These are phyloP conservation scores for Thalassaphorura encarpata DNA, from an alignment of 1,140 invertebrate genomes.

Conservation along the genomic window DNA sequence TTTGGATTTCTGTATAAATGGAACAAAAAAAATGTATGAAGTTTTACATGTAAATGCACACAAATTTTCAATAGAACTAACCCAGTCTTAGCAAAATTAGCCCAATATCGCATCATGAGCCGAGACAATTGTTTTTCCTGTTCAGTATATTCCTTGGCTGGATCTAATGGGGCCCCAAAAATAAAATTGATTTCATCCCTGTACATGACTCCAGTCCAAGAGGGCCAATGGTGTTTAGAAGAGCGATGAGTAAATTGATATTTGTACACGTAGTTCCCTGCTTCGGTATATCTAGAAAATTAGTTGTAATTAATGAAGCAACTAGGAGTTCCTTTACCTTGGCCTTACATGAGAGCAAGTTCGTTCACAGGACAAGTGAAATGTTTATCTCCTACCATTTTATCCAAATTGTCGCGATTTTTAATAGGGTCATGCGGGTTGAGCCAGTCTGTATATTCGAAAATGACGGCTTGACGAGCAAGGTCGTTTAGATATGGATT, in stretches of 20 bases:
- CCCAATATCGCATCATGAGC: conserved; percentile 89
- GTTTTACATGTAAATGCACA: too few relatives aligned
- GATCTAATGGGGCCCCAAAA: conserved; percentile 67
- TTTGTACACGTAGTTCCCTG: conserved; percentile 83
- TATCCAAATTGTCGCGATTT: conserved; percentile 76
- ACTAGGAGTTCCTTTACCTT: too few relatives aligned
- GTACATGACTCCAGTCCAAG: conserved; percentile 67
- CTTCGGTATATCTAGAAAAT: conserved; percentile 67
- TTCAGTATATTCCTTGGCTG: conserved; percentile 60
- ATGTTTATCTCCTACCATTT: conserved; percentile 93
- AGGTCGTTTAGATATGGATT: conserved; percentile 75
- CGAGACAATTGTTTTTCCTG: conserved; percentile 71
- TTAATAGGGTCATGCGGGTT: conserved; percentile 71
- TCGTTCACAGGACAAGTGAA: conserved; percentile 94
- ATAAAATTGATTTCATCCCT: conserved; percentile 92
- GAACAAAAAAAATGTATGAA: too few relatives aligned
- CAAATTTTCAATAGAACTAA: too few relatives aligned
- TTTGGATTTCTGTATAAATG: conserved; percentile 56
- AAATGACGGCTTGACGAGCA: conserved; percentile 52
- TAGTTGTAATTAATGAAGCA: too few relatives aligned
- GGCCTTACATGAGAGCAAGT: conserved; percentile 37
- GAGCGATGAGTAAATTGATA: conserved; percentile 90
- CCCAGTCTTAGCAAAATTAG: conserved; percentile 90
- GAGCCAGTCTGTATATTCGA: conserved; percentile 50
- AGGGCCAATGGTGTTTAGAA: conserved; percentile 75